Evolutionary conservation across 2,888 invertebrate genomes (phyloP), one percentile per base, ranked within the genome.

Genomic region (Mechanitis messenoides): DNA sequence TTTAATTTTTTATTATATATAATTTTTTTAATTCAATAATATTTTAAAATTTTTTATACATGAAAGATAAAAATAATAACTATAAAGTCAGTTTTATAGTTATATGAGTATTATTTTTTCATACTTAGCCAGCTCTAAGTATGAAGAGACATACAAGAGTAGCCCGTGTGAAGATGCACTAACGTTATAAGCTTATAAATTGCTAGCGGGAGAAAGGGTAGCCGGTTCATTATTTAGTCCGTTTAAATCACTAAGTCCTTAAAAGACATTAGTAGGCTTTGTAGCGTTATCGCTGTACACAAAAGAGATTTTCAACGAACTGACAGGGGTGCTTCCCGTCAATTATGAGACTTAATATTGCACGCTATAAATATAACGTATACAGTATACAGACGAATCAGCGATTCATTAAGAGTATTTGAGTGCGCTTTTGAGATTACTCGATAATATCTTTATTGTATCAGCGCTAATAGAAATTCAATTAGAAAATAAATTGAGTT

Each of bases 201-300:
- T 85, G 81, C 76, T 74, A 77, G 75, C 72, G 67, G 71, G 75
- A 72, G 76, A 79, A 86, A 86, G 88, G 89, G 89, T 87, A 85
- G 82, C 74, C 67, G 78, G 80, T 85, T 88, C 88, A 90, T 90
- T 88, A 89, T 87, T 84, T 85, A 91, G 90, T 89, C 90, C 85
- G 88, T 90, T 90, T 90, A 90, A 90, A 90, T 90, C 87, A 82
- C 90, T 88, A 89, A 90, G 90, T 89, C 89, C 90, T 88, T 89
- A 88, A 90, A 90, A 86, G 84, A 89, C 85, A 89, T 90, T 89
- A 89, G 87, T 81, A 80, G 78, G 86, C 89, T 90, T 89, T 90
- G 90, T 87, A 83, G 72, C 82, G 85, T 83, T 87, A 89, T 90
- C 88, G 82, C 77, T 74, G 79, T 78, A 85, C 85, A 90, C 89